Evolutionary conservation across 2,797 vertebrate species (phyloP).

Genomic region (Enteromius thamalakanensis): DNA sequence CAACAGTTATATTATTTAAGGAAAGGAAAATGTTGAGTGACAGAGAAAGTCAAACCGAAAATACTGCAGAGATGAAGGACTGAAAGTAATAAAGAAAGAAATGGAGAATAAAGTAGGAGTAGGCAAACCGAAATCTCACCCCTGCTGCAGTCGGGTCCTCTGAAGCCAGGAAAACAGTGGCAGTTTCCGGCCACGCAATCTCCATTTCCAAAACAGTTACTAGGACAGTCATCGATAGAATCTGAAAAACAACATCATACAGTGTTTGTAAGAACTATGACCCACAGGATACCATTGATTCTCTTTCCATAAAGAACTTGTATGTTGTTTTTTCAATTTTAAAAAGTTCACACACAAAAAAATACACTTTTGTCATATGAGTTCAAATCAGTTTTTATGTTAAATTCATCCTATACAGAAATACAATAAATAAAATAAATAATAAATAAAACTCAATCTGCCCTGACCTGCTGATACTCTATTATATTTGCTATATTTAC

Average conservation of each 20-base stretch:
- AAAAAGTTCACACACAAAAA: neutral
- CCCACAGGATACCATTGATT: neutral
- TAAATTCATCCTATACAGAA: neutral
- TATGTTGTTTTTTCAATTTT: neutral
- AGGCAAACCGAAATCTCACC: conserved; percentile 74
- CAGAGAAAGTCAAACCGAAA: neutral
- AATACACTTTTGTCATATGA: neutral
- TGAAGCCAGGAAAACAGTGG: conserved; percentile 95
- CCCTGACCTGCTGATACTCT: no score
- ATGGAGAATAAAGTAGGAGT: conserved; percentile 1
- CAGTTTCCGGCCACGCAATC: conserved; percentile 94
- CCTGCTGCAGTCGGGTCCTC: conserved; percentile 94
- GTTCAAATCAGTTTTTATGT: no score
- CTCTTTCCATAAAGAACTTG: neutral
- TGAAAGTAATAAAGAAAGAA: neutral
- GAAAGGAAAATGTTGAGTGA: neutral
- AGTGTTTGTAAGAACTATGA: conserved; percentile 25
- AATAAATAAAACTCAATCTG: no score
- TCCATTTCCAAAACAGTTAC: conserved; percentile 97
- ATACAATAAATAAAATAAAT: neutral
- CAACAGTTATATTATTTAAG: neutral
- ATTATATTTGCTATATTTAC: no score
- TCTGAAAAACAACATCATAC: conserved; percentile 79
- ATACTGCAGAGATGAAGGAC: neutral
- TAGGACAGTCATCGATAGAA: conserved; percentile 96